Evolutionary conservation across 2,888 invertebrate species (phyloP), one percentile per base, ranked within the genome.

Genomic region (Cryptus viduatorius): DNA sequence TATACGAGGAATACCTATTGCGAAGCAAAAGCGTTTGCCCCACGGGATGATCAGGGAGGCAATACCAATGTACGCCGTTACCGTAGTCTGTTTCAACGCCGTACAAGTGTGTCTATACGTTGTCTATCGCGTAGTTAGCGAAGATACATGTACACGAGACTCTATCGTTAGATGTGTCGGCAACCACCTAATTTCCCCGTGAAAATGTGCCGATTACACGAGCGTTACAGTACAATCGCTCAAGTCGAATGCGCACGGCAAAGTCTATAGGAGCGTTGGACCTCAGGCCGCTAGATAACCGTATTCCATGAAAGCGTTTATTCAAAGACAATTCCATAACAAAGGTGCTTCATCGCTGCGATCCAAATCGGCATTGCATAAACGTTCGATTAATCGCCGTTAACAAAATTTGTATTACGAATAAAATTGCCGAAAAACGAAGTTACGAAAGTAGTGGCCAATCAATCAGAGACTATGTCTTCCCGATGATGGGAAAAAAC

Each of bases 21-120:
- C 56, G 53, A 56, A 78, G 73, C 73, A 81, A 75, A 84, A 64
- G 69, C 81, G 16, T 73, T 78, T 68, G 73, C 78, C 48, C 61
- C 50, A 44, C 44, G 59, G 67, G 68, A 42, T 19, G 73, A 78
- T 61, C 59, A 69, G 50, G 29, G 44, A 44, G 16, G 31, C 73
- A 46, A 29, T 19, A 14, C 24, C 12, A 61, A 19, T 14, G 59
- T 29, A 29, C 31, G 14, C 29, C 29, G 31, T 29, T 56, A 4
- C 19, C 56, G 10, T 0, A 4, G 59, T 7, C 5, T 64, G 64
- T 29, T 61, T 75, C 37, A 29, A 61, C 31, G 37, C 59, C 14
- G 59, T 61, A 61, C 14, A 31, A 61, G 31, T 12, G 29, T 24
- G 1, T 1, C 59, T 8, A 8, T 29, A 29, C 37, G 37, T 37